These are phyloP conservation scores for Andrena chrysosceles DNA, from an alignment of 2,888 invertebrate genomes.

Conservation along the genomic window DNA sequence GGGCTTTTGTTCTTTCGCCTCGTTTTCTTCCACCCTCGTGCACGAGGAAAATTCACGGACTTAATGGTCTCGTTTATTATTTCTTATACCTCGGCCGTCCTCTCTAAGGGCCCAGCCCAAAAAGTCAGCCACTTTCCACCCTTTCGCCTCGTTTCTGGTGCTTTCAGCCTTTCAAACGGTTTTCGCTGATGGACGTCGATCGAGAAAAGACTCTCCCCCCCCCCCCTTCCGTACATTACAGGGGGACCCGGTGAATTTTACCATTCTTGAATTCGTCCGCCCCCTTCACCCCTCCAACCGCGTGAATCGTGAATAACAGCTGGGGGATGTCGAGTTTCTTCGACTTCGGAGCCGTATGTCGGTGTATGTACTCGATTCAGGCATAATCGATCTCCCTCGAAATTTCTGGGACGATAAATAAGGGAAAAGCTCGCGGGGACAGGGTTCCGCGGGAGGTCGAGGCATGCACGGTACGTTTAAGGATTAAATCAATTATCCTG, in stretches of 20 bases:
- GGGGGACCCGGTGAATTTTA: slow-evolving; percentile 29
- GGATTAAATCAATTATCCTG: slow-evolving; percentile 1
- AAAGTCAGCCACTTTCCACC: slow-evolving; percentile 71
- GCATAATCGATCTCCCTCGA: slow-evolving; percentile 1
- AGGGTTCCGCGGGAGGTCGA: neutral
- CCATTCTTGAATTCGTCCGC: neutral
- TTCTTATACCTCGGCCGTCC: slow-evolving; percentile 78
- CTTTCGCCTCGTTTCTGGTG: slow-evolving; percentile 61
- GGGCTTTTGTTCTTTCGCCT: slow-evolving; percentile 73
- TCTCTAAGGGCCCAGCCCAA: slow-evolving; percentile 74
- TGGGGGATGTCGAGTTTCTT: neutral
- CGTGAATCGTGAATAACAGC: slow-evolving; percentile 14
- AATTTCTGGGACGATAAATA: neutral
- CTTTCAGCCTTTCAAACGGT: slow-evolving; percentile 58
- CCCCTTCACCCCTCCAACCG: neutral
- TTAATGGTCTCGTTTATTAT: slow-evolving; percentile 84
- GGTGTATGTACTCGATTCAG: neutral
- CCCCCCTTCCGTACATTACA: slow-evolving; percentile 3
- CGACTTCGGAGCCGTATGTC: neutral
- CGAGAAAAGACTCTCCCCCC: slow-evolving; percentile 35
- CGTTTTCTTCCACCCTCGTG: slow-evolving; percentile 72
- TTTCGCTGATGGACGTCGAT: slow-evolving; percentile 57
- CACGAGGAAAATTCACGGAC: slow-evolving; percentile 77
- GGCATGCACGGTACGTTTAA: neutral
- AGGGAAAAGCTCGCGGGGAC: neutral